These are phyloP conservation scores for Anhinga rufa DNA, from an alignment of 2,113 vertebrate species.

Conservation along the genomic window DNA sequence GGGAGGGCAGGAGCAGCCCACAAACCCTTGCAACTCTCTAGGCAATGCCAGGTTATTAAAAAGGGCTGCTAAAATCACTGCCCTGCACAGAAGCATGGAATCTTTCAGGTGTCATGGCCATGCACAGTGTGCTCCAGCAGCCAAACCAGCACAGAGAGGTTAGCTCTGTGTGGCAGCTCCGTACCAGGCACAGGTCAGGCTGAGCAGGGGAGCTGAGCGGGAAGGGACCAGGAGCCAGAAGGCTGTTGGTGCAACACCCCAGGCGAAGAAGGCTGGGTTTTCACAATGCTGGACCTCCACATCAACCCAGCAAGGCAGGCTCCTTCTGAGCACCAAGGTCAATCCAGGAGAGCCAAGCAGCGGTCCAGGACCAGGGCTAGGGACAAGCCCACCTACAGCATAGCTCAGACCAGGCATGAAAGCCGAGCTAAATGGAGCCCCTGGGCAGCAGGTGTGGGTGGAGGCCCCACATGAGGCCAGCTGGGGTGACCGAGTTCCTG, in stretches of 20 bases:
- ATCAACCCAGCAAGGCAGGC: background rate
- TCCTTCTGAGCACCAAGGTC: background rate
- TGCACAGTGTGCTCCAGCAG: background rate
- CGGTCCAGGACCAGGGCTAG: background rate
- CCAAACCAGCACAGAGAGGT: background rate
- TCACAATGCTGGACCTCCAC: background rate
- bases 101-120: background rate
- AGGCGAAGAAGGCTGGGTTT: background rate
- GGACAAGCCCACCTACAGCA: background rate
- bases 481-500: background rate
- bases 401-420: background rate
- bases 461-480: background rate
- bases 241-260: background rate
- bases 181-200: fast-evolving
- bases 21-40: background rate
- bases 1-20: background rate
- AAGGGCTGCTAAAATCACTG: background rate
- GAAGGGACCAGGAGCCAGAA: background rate
- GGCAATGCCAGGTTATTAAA: background rate
- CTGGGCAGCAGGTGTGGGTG: background rate
- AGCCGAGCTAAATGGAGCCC: background rate
- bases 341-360: background rate
- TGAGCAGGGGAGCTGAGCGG: background rate
- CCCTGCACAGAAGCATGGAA: background rate
- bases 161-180: background rate